Evolutionary conservation across 2,888 invertebrate genomes (phyloP), one percentile per base, ranked within the genome.

Genomic region (Pseudococcus longispinus): DNA sequence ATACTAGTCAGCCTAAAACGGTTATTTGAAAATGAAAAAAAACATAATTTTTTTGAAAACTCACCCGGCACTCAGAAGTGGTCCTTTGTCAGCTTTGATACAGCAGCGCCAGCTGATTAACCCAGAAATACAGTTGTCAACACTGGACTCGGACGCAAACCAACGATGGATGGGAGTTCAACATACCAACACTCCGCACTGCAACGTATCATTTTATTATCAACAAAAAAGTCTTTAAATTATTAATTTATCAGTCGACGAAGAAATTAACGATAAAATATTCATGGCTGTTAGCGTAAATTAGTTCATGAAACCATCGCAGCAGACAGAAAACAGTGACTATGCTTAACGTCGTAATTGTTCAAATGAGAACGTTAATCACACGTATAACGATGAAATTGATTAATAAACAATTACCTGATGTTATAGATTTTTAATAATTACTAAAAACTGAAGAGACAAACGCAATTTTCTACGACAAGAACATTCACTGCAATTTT

Each of bases 1-100:
- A 60, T 70, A 70, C 29, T 70, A 70, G 29, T 18, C 70, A 70
- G 20, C 42, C 42, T 80, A 42, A 80, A 80, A 80, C 42, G 37
- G 77, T 80, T 80, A 80, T 80, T 37, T 29, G 11, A 37, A 80
- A 80, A 29, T 70, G 18, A 65, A 23, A 65, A 51, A 51, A n/a
- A 70, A 70, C 26, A n/a, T 55, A 8, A 55, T 55, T 23, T 37
- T 37, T 42, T 9, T 20, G n/a, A 42, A 42, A 9, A 80, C 77
- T 80, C 13, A 80, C 77, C 77, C 77, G 42, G 20, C 13, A 20
- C 77, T 80, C 77, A 18, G 77, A 80, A 42, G 77, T 20, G 42
- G 77, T 60, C 60, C 60, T 60, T 60, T 60, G 60, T 60, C 60
- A 51, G n/a, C 8, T 18, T n/a, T 3, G 51, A 51, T n/a, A 23